Evolutionary conservation across 2,888 invertebrate genomes (phyloP).

Genomic region (Rhagonycha fulva): DNA sequence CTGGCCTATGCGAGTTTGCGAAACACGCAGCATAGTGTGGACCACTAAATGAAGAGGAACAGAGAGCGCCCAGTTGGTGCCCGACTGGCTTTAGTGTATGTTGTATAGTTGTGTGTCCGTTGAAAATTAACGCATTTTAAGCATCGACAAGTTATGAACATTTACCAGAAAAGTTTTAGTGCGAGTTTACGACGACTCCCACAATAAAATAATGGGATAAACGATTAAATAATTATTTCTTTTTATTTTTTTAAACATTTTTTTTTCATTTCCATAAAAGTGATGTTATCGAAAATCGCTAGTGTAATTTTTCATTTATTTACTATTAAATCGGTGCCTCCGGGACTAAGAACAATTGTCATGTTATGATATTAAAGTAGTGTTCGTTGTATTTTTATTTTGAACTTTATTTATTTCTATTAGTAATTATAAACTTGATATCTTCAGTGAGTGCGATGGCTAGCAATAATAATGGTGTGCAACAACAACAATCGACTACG

Average conservation of each 20-base stretch:
- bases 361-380: constrained; percentile 56
- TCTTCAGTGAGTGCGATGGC: constrained; percentile 47
- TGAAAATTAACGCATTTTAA: constrained; percentile 6
- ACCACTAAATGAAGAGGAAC: constrained; percentile 49
- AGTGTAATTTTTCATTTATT: constrained; percentile 35
- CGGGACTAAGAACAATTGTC: constrained; percentile 50
- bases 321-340: constrained; percentile 43
- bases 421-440: not conserved
- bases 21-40: constrained; percentile 47
- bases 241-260: constrained; percentile 45
- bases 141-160: constrained; percentile 24
- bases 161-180: constrained; percentile 5
- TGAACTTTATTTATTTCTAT: constrained; percentile 44
- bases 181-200: constrained; percentile 16
- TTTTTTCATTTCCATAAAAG: constrained; percentile 38
- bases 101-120: constrained; percentile 20
- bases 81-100: constrained; percentile 41
- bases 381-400: constrained; percentile 50
- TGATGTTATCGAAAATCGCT: constrained; percentile 39
- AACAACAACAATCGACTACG: constrained; percentile 34
- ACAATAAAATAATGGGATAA: constrained; percentile 48
- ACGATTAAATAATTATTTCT: constrained; percentile 32
- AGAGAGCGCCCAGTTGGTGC: constrained; percentile 44
- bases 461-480: constrained; percentile 41
- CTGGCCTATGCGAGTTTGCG: constrained; percentile 50